A percentile compares a stretch with the other conserved stretches of the same genome.
These are phyloP conservation scores for Perognathus longimembris DNA, from an alignment of 2,113 vertebrate genomes.

Conservation along the genomic window DNA sequence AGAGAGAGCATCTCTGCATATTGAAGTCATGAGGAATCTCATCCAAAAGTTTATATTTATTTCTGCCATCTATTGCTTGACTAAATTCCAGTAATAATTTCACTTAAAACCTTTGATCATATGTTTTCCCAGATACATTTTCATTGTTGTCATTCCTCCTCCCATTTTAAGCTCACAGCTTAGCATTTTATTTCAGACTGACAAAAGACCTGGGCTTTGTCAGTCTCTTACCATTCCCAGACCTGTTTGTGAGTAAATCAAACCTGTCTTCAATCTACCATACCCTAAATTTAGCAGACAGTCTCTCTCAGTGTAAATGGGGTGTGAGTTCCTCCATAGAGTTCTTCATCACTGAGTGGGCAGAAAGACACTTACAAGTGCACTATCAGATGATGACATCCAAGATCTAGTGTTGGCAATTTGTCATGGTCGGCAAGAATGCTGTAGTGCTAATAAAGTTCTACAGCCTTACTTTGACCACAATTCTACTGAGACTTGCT, in stretches of 20 bases:
- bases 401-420: not conserved
- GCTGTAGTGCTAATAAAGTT: not conserved
- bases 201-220: constrained; percentile 51
- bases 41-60: not conserved
- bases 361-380: not conserved
- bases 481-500: not conserved
- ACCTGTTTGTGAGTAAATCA: constrained; percentile 63
- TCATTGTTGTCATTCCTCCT: constrained; percentile 33
- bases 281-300: constrained; percentile 22
- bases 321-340: not conserved
- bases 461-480: not conserved
- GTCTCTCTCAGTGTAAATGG: not conserved
- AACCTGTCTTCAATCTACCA: not conserved
- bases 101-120: constrained; percentile 28
- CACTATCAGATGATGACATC: constrained; percentile 8
- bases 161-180: constrained; percentile 44
- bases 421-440: constrained; percentile 15
- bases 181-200: constrained; percentile 73
- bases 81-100: constrained; percentile 29
- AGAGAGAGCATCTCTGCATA: not conserved
- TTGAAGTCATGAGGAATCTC: not conserved
- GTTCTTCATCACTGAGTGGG: not conserved
- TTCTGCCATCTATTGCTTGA: constrained; percentile 33
- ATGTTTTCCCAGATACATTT: constrained; percentile 35
- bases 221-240: constrained; percentile 53